Percentiles rank a stretch among this genome's conserved stretches.
phyloP scores from a whole-genome alignment of 2,113 vertebrate genomes.

The Shinisaurus crocodilurus region DNA sequence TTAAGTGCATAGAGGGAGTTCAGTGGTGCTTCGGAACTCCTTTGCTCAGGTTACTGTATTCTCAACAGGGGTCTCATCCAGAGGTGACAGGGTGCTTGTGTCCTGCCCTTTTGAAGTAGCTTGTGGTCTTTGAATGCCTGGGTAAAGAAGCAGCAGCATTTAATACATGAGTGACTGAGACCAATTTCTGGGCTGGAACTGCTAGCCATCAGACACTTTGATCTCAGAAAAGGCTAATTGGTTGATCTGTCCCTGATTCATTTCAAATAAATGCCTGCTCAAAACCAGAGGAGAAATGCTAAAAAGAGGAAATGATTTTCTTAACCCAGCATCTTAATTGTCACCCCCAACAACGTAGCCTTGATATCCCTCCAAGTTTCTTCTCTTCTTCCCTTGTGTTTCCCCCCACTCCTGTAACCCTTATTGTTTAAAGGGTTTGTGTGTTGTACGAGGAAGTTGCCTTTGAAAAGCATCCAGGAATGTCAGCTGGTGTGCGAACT shows the following conservation, averaged over 20 bases:
- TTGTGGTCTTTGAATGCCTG: background rate
- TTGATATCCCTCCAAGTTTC: background rate
- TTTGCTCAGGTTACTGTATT: background rate
- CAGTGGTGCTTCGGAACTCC: background rate
- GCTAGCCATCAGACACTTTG: background rate
- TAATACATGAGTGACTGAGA: background rate
- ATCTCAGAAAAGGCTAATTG: conserved; percentile 1
- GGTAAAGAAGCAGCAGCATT: background rate
- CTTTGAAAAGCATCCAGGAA: background rate
- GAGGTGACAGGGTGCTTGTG: background rate
- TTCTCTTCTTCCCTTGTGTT: background rate
- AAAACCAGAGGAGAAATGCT: background rate
- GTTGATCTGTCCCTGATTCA: background rate
- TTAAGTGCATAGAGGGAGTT: background rate
- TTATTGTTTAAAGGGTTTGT: background rate
- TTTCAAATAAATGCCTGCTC: background rate
- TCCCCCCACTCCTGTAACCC: too few relatives aligned
- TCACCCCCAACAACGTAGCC: background rate
- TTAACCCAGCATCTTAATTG: background rate
- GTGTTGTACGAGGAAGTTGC: background rate
- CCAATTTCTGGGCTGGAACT: background rate
- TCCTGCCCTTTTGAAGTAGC: background rate
- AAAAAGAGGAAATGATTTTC: background rate
- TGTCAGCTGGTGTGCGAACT: background rate
- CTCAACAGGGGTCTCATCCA: background rate